These are phyloP conservation scores for Bembecia ichneumoniformis DNA, from an alignment of 2,888 invertebrate genomes.

Conservation along the genomic window DNA sequence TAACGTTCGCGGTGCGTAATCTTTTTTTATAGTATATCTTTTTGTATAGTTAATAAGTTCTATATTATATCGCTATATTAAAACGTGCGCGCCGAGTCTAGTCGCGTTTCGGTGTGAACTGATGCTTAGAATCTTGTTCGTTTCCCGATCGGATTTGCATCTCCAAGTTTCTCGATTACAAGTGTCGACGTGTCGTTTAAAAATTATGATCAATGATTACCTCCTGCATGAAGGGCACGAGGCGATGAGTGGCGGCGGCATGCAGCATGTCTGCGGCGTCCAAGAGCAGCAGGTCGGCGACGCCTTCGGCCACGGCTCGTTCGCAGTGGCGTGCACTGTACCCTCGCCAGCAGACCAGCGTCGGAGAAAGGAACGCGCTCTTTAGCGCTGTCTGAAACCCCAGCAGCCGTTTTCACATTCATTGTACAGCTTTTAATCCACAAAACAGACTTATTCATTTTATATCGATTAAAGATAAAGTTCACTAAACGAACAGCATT, in stretches of 20 bases:
- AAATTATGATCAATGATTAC: conserved; percentile 29
- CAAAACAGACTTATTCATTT: too few relatives aligned
- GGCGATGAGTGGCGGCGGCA: conserved; percentile 44
- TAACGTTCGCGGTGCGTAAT: too few relatives aligned
- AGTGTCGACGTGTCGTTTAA: conserved; percentile 38
- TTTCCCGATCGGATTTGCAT: neutral
- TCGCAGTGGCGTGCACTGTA: conserved; percentile 90
- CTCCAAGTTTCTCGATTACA: too few relatives aligned
- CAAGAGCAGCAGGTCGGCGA: conserved; percentile 89
- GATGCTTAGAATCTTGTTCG: conserved; percentile 1
- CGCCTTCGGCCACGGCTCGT: conserved; percentile 75
- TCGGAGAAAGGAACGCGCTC: conserved; percentile 87
- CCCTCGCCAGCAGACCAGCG: conserved; percentile 84
- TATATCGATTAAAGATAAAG: too few relatives aligned
- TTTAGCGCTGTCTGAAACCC: conserved; percentile 81
- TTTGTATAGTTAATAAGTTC: too few relatives aligned
- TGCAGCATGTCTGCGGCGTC: conserved; percentile 92
- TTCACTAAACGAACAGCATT: too few relatives aligned
- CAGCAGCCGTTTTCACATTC: too few relatives aligned
- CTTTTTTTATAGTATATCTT: too few relatives aligned
- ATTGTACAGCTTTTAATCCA: too few relatives aligned
- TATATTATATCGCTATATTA: too few relatives aligned
- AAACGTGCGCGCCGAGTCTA: neutral
- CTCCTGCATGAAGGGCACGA: conserved; percentile 63
- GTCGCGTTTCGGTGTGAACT: neutral